Evolutionary conservation across 2,797 vertebrate genomes (phyloP), one percentile per base, ranked within the genome.

Genomic region (Aphelocoma californica): DNA sequence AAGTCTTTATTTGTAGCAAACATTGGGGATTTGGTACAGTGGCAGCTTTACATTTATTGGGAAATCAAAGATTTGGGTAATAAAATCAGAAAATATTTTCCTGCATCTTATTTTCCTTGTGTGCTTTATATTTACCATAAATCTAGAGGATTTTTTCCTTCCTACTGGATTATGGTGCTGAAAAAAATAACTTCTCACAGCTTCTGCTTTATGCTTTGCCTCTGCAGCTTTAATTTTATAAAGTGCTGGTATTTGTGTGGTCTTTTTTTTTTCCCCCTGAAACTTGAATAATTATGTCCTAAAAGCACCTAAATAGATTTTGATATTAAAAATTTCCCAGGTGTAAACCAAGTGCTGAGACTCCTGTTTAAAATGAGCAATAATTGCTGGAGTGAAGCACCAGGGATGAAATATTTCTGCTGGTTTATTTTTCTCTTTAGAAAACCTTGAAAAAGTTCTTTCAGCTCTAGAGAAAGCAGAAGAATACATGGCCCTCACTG

Each of bases 391-490:
- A 29, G 19, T 14, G 47, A 69, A 74, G 75, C 64, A 26, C 14
- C 28, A 29, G n/a, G 57, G 8, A 1, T 80, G 10, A 77, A 71
- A 34, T 10, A 70, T 82, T 38, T 21, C 40, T 80, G 24, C 8
- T 9, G 2, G 54, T 91, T 67, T 45, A 11, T n/a, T 75, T 66
- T 42, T 79, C 36, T 64, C 26, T 34, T 88, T 87, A 98, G 97
- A 94, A 97, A 97, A 98, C 80, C 70, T 98, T 56, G 98, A 98
- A 56, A 99, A 98, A 95, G 96, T 99, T 81, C 97, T 99, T 66
- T 92, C 97, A 91, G 99, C 99, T 85, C 96, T 99, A 36, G 98
- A 98, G 96, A 98, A 98, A 93, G 99, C 99, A 67, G 99, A 99
- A 94, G 98, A 97, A 6, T 99, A 98, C 62, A 98, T 99, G 99